Evolutionary conservation across 2,797 vertebrate genomes (phyloP).

Genomic region (Craterocephalus amniculus): DNA sequence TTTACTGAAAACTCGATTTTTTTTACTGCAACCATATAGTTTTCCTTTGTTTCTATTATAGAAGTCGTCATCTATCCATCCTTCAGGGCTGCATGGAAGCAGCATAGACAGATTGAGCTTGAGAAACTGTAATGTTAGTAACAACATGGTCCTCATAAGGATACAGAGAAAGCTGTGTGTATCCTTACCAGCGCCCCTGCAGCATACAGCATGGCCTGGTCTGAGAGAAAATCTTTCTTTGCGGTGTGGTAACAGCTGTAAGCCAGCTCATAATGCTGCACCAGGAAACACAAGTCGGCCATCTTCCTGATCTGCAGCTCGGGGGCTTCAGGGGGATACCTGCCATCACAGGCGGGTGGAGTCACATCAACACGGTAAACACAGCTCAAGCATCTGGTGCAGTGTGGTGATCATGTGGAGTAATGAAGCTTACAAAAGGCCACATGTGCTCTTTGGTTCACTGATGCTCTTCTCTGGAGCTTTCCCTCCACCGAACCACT

Average conservation of each 20-base stretch:
- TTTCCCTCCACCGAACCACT: constrained; percentile 97
- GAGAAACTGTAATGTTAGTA: not conserved
- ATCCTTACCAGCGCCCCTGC: constrained; percentile 93
- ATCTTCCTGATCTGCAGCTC: constrained; percentile 99
- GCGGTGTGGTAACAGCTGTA: constrained; percentile 98
- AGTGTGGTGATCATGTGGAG: not conserved
- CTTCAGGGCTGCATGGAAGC: not conserved
- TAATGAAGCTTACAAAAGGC: constrained; percentile 88
- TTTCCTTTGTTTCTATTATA: not conserved
- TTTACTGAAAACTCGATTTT: not conserved
- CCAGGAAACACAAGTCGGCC: constrained; percentile 98
- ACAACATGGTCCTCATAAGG: not conserved
- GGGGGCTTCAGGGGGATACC: constrained; percentile 96
- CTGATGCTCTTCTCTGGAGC: constrained; percentile 94
- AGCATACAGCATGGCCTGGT: constrained; percentile 98
- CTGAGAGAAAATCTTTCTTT: constrained; percentile 98
- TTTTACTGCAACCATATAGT: not conserved
- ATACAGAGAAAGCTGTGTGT: not conserved
- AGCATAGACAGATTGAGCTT: no score
- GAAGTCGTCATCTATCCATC: not conserved
- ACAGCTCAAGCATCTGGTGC: not conserved
- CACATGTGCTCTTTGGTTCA: constrained; percentile 93
- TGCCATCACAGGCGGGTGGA: constrained; percentile 65
- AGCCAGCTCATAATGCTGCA: constrained; percentile 97
- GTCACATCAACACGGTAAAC: constrained; percentile 4